Evolutionary conservation across 2,797 vertebrate genomes (phyloP).

Genomic region (Malacoctenus gilli): DNA sequence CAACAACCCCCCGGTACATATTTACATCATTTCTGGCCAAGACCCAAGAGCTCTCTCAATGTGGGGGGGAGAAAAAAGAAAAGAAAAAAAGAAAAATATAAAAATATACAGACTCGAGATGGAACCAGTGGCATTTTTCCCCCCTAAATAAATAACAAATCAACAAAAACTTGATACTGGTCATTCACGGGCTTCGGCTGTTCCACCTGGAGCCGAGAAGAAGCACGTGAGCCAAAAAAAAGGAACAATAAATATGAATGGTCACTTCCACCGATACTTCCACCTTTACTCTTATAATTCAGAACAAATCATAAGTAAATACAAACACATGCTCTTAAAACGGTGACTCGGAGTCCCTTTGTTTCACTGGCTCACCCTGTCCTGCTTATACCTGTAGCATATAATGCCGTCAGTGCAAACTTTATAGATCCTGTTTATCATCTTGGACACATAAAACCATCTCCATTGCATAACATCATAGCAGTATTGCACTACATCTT

Average conservation of each 20-base stretch:
- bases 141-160: slow-evolving; percentile 68
- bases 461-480: slow-evolving; percentile 79
- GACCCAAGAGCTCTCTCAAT: slow-evolving; percentile 58
- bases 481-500: slow-evolving; percentile 76
- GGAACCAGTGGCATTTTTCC: slow-evolving; percentile 57
- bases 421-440: slow-evolving; percentile 64
- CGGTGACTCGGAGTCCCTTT: slow-evolving; percentile 22
- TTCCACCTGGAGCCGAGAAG: slow-evolving; percentile 48
- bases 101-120: slow-evolving; percentile 72
- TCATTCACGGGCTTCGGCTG: slow-evolving; percentile 55
- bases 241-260: slow-evolving; percentile 73
- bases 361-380: slow-evolving; percentile 26
- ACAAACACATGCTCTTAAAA: slow-evolving; percentile 75
- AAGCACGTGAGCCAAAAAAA: slow-evolving; percentile 60
- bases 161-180: slow-evolving; percentile 44
- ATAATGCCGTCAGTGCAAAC: slow-evolving; percentile 77
- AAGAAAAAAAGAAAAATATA: slow-evolving; percentile 36
- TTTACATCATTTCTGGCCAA: slow-evolving; percentile 74
- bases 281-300: slow-evolving; percentile 74
- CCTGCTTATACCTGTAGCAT: slow-evolving; percentile 60
- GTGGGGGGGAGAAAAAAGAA: slow-evolving; percentile 31
- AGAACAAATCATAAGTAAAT: slow-evolving; percentile 72
- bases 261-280: slow-evolving; percentile 73
- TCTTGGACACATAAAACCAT: slow-evolving; percentile 66
- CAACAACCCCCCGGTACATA: slow-evolving; percentile 58